Conservation (phyloP, 2,888 invertebrate species). For the Acrobasis suavella region DNA sequence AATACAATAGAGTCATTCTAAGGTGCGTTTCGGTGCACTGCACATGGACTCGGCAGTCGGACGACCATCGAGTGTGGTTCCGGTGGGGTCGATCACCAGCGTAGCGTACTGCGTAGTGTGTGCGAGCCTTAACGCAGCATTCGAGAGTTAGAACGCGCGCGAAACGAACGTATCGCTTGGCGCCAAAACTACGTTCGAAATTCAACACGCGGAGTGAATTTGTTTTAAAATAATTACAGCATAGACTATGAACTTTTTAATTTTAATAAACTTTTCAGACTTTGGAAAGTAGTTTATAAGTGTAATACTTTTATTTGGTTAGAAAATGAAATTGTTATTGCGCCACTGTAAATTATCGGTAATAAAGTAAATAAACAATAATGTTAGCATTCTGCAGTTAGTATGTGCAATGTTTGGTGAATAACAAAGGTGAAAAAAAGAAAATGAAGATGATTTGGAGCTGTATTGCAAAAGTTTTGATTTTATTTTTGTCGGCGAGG, state of each 20-base stretch:
- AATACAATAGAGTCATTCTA: conserved; percentile 44
- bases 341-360: conserved; percentile 6
- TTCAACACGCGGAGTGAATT: conserved; percentile 30
- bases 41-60: conserved; percentile 76
- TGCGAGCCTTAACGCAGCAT: conserved; percentile 64
- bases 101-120: conserved; percentile 53
- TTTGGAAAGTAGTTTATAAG: not conserved
- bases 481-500: conserved; percentile 49
- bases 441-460: conserved; percentile 64
- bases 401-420: conserved; percentile 47
- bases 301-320: conserved; percentile 14
- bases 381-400: conserved; percentile 29
- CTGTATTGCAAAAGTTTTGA: conserved; percentile 55
- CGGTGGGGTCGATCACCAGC: conserved; percentile 81
- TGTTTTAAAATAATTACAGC: conserved; percentile 29
- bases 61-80: conserved; percentile 80
- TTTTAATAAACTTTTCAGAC: conserved; percentile 21
- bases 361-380: conserved; percentile 34
- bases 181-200: conserved; percentile 54
- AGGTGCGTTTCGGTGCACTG: conserved; percentile 76
- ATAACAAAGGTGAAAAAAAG: conserved; percentile 40
- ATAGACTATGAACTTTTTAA: conserved; percentile 22
- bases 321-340: conserved; percentile 17
- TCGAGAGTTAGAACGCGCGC: conserved; percentile 55
- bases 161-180: conserved; percentile 54